Evolutionary conservation across 2,888 invertebrate genomes (phyloP), one percentile per base, ranked within the genome.

Genomic region (Drosophila nr. medialis): DNA sequence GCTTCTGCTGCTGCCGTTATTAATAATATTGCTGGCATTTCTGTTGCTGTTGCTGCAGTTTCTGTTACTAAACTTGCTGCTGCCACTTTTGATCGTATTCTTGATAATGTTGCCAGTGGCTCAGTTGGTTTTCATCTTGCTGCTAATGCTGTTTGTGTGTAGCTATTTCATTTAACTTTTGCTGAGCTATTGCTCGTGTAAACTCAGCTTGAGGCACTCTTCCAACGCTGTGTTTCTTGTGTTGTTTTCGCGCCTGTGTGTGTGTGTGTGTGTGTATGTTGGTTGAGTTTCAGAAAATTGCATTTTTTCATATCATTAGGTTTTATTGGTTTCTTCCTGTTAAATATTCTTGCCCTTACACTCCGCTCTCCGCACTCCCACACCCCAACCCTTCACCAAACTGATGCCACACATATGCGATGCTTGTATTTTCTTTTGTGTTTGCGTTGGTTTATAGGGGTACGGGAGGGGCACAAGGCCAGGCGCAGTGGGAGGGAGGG

Each of bases 241-340:
- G n/a, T 24, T 32, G 32, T 27, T 34, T 36, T 34, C 32, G 53
- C 34, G 21, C 6, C 15, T 42, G n/a, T n/a, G 34, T 48, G 30
- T 24, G 45, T 15, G 27, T n/a, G 27, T 71, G 64, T 64, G 51
- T 51, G 50, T 67, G 66, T 64, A 65, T 72, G 56, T 83, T 81
- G 72, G 40, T 77, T 77, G 81, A 85, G 80, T 83, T 86, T 86
- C 80, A 89, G 87, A 88, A 91, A 90, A 90, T 91, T 91, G 91
- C 89, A 90, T 90, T 90, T 90, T 92, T 91, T 91, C 91, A 91
- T 92, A 91, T 91, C 91, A 92, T 91, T 91, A 91, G 91, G 92
- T 91, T 91, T 91, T 91, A 91, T 91, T 91, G 91, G 92, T 89
- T 90, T 91, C 91, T 91, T 91, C 91, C 91, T 91, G 91, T 90